A percentile compares a stretch with the other conserved stretches of the same genome.
These are phyloP conservation scores for Macrobrachium nipponense DNA, from an alignment of 1,140 invertebrate species.

Conservation along the genomic window DNA sequence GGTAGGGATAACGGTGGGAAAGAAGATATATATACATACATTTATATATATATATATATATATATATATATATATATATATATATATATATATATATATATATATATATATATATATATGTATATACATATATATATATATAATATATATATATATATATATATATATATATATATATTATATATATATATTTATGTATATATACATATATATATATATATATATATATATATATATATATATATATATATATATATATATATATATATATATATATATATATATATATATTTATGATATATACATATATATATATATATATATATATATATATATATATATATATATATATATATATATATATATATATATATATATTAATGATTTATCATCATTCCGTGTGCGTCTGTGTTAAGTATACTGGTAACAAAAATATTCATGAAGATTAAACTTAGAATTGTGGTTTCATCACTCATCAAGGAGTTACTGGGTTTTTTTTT, in stretches of 20 bases:
- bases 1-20: too few species aligned
- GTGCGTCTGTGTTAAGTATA: too few species aligned
- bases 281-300: neutral
- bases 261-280: conserved; percentile 10
- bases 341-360: conserved; percentile 7
- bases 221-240: conserved; percentile 3
- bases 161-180: conserved; percentile 4
- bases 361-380: neutral
- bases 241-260: conserved; percentile 10
- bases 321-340: conserved; percentile 10
- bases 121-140: conserved; percentile 5
- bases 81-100: too few species aligned
- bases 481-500: too few species aligned
- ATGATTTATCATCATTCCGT: too few species aligned
- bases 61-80: too few species aligned
- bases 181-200: too few species aligned
- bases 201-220: neutral
- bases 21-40: too few species aligned
- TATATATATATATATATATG: neutral
- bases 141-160: conserved; percentile 10
- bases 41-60: too few species aligned
- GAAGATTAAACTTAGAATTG: too few species aligned
- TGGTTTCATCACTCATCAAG: too few species aligned
- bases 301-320: neutral
- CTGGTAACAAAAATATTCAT: too few species aligned